Evolutionary conservation across 2,888 invertebrate species (phyloP).

Genomic region (Lasius fuliginosus): DNA sequence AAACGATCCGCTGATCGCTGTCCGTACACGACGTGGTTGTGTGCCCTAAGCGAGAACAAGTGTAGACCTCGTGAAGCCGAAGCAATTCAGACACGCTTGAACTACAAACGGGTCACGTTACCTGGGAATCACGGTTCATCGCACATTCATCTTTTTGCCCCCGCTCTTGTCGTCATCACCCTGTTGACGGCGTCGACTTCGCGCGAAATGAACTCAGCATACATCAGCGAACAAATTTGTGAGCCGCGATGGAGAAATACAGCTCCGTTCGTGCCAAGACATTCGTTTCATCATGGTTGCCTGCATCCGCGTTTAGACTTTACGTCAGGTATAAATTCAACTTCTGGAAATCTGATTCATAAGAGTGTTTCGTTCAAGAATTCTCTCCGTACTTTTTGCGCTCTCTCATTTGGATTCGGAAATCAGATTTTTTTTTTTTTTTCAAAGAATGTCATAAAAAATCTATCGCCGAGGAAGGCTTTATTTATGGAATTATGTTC

Average conservation of each 20-base stretch:
- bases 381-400: background rate
- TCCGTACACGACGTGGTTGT: conserved; percentile 1
- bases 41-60: conserved; percentile 49
- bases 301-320: background rate
- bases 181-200: conserved; percentile 20
- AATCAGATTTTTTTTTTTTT: background rate
- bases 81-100: conserved; percentile 59
- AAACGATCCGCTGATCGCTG: conserved; percentile 25
- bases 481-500: conserved; percentile 8
- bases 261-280: background rate
- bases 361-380: background rate
- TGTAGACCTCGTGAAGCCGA: conserved; percentile 54
- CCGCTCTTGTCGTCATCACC: background rate
- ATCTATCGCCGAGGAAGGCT: background rate
- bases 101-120: conserved; percentile 54
- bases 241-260: background rate
- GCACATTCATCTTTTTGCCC: conserved; percentile 34
- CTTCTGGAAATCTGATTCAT: background rate
- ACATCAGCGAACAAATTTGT: conserved; percentile 31
- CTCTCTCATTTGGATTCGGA: background rate
- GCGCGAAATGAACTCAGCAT: conserved; percentile 39
- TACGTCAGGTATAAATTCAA: background rate
- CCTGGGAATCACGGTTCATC: conserved; percentile 59
- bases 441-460: background rate
- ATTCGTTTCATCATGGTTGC: background rate